A percentile compares a stretch with the other conserved stretches of the same genome.
Evolutionary conservation across 2,888 invertebrate species (phyloP).

Genomic region (Mellilla xanthometata): DNA sequence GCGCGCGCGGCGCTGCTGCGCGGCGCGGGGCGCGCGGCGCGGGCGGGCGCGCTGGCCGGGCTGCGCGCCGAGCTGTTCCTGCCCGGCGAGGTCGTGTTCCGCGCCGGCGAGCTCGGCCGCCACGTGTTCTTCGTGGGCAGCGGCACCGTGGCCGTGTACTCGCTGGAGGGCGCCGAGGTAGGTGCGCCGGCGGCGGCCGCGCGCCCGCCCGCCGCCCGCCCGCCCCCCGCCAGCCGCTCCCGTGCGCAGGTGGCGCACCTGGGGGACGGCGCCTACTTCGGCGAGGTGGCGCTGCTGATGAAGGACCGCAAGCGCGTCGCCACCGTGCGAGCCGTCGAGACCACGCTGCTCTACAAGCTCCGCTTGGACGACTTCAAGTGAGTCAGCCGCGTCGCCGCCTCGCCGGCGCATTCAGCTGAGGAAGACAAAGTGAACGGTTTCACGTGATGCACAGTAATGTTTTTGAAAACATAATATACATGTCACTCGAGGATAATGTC

Average conservation of each 20-base stretch:
- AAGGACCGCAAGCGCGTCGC: slow-evolving; percentile 79
- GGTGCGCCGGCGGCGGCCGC: too few species aligned
- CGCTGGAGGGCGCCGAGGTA: slow-evolving; percentile 84
- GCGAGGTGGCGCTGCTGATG: slow-evolving; percentile 83
- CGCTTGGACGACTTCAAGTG: slow-evolving; percentile 78
- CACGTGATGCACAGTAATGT: too few species aligned
- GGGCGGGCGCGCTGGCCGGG: slow-evolving; percentile 80
- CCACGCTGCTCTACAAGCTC: slow-evolving; percentile 83
- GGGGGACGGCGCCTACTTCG: slow-evolving; percentile 85
- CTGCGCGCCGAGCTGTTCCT: slow-evolving; percentile 79
- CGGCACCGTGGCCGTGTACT: slow-evolving; percentile 84
- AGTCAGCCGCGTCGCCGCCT: too few species aligned
- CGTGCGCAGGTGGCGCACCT: slow-evolving; percentile 69
- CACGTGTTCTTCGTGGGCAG: slow-evolving; percentile 85
- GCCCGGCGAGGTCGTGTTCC: slow-evolving; percentile 83
- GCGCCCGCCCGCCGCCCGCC: too few species aligned
- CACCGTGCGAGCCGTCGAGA: slow-evolving; percentile 83
- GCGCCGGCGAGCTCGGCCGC: slow-evolving; percentile 81
- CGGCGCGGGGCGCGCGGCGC: slow-evolving; percentile 74
- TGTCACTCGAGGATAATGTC: too few species aligned
- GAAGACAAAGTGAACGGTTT: too few species aligned
- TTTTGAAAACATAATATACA: too few species aligned
- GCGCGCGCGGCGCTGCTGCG: slow-evolving; percentile 80
- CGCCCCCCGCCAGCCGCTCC: too few species aligned
- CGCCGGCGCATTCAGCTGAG: too few species aligned